These are phyloP conservation scores for Zaprionus kolodkinae DNA, from an alignment of 1,140 invertebrate genomes.

Conservation along the genomic window DNA sequence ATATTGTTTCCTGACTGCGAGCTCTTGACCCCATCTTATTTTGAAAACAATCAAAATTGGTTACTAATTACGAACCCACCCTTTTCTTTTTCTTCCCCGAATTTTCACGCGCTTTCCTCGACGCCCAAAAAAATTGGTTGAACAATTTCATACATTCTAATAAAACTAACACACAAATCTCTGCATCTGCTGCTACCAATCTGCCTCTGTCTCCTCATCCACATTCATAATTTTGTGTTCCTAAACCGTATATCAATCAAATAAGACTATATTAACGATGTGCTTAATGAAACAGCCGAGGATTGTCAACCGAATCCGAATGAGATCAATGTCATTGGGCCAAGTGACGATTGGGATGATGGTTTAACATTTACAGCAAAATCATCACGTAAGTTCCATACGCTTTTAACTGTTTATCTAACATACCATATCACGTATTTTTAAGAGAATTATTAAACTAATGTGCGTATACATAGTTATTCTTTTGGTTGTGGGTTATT, in stretches of 20 bases:
- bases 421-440: background rate
- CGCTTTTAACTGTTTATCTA: slow-evolving; percentile 9
- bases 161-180: slow-evolving; percentile 19
- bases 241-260: slow-evolving; percentile 24
- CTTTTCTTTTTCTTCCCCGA: slow-evolving; percentile 56
- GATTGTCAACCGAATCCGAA: slow-evolving; percentile 83
- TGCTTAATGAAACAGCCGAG: slow-evolving; percentile 89
- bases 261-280: slow-evolving; percentile 92
- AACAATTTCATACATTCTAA: background rate
- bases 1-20: background rate
- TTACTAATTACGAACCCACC: slow-evolving; percentile 62
- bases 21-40: slow-evolving; percentile 15
- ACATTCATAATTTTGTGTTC: slow-evolving; percentile 10
- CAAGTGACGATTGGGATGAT: slow-evolving; percentile 90
- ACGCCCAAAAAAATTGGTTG: slow-evolving; percentile 38
- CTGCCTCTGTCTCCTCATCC: slow-evolving; percentile 18
- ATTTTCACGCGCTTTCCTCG: slow-evolving; percentile 37
- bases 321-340: slow-evolving; percentile 76
- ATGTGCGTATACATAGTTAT: slow-evolving; percentile 16
- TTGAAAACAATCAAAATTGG: slow-evolving; percentile 35
- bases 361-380: slow-evolving; percentile 94
- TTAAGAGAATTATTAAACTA: slow-evolving; percentile 1
- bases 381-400: slow-evolving; percentile 89
- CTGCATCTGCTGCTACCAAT: slow-evolving; percentile 14
- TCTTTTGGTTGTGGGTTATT: slow-evolving; percentile 30